These are phyloP conservation scores for Schizopygopsis pylzovi DNA, from an alignment of 2,797 vertebrate species.

Conservation along the genomic window DNA sequence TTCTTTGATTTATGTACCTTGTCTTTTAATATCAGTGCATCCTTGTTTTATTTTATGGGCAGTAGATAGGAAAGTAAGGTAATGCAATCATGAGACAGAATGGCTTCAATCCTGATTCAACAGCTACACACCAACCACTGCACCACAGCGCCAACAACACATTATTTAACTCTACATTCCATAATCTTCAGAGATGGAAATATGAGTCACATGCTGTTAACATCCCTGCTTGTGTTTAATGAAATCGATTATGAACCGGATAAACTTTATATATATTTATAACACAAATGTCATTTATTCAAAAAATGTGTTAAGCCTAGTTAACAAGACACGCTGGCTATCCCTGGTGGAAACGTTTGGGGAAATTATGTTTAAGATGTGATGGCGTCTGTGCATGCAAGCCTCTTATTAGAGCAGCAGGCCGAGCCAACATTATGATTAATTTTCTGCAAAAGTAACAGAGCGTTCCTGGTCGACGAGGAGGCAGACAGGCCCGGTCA, in stretches of 20 bases:
- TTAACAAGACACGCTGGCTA: slow-evolving; percentile 35
- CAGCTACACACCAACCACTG: background rate
- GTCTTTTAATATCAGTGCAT: too few species aligned
- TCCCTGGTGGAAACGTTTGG: slow-evolving; percentile 31
- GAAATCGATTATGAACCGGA: background rate
- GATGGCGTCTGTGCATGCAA: slow-evolving; percentile 31
- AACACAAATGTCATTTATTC: slow-evolving; percentile 6
- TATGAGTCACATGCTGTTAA: slow-evolving; percentile 1
- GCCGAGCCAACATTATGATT: slow-evolving; percentile 46
- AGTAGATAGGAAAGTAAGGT: background rate
- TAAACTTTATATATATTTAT: slow-evolving; percentile 2
- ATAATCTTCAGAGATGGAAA: slow-evolving; percentile 14
- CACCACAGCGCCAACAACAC: background rate
- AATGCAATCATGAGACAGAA: background rate
- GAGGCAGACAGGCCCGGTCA: slow-evolving; percentile 56
- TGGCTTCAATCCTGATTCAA: background rate
- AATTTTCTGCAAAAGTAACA: slow-evolving; percentile 37
- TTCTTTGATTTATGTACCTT: too few species aligned
- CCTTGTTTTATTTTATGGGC: background rate
- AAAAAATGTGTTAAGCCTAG: slow-evolving; percentile 15
- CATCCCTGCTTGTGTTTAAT: background rate
- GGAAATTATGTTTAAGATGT: slow-evolving; percentile 38
- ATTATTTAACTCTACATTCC: background rate
- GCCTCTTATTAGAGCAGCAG: slow-evolving; percentile 54
- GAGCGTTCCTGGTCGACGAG: slow-evolving; percentile 43